A percentile compares a stretch with the other conserved stretches of the same genome.
Evolutionary conservation across 2,888 invertebrate species (phyloP).

Genomic region (Drosophila antonietae): DNA sequence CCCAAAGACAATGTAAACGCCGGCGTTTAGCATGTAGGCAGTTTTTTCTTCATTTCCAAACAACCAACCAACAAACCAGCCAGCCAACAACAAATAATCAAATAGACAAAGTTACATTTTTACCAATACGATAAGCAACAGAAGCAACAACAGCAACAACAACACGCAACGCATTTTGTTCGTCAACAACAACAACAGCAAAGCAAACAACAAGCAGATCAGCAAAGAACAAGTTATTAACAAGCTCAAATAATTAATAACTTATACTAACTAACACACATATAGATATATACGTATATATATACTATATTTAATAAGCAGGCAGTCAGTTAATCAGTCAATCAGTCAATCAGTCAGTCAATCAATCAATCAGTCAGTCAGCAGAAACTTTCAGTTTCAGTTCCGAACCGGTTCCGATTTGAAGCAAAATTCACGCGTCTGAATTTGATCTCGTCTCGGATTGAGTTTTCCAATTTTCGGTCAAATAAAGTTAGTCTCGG

Average conservation of each 20-base stretch:
- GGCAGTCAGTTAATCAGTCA: constrained; percentile 51
- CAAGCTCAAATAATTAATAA: constrained; percentile 32
- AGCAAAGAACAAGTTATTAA: constrained; percentile 27
- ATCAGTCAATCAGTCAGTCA: constrained; percentile 53
- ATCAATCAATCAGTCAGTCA: constrained; percentile 52
- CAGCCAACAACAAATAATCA: constrained; percentile 78
- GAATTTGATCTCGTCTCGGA: constrained; percentile 77
- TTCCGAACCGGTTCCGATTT: constrained; percentile 75
- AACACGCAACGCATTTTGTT: constrained; percentile 72
- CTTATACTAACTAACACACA: constrained; percentile 22
- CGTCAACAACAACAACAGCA: constrained; percentile 49
- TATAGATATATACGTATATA: constrained; percentile 4
- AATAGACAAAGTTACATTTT: constrained; percentile 80
- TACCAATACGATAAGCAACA: constrained; percentile 69
- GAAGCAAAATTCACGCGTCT: constrained; percentile 80
- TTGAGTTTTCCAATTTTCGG: constrained; percentile 70
- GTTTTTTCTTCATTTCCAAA: constrained; percentile 75
- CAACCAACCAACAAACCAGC: constrained; percentile 68
- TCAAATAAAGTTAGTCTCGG: constrained; percentile 68
- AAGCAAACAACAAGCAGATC: constrained; percentile 35
- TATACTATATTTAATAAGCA: constrained; percentile 46
- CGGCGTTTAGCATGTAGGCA: constrained; percentile 73
- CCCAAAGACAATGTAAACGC: constrained; percentile 75
- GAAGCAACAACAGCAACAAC: constrained; percentile 49
- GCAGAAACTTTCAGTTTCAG: constrained; percentile 52